Evolutionary conservation across 1,140 invertebrate genomes (phyloP).

Genomic region (Mactra quadrangularis): DNA sequence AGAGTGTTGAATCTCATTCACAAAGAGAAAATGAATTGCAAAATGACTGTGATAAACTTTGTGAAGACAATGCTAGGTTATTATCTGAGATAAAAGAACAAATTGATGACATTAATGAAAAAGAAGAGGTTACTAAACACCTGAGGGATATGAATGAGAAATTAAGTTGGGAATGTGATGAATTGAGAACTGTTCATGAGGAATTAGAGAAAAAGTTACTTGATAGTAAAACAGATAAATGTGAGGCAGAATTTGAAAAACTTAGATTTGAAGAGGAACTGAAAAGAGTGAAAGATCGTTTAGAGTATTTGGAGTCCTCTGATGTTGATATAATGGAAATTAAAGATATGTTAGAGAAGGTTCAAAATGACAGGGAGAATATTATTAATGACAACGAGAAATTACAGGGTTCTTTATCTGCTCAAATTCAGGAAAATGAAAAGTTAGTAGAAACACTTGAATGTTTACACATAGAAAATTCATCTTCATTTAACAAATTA

Average conservation of each 20-base stretch:
- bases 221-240: slow-evolving; percentile 37
- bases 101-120: not conserved
- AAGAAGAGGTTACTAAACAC: not conserved
- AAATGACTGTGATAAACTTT: slow-evolving; percentile 8
- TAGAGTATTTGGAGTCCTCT: slow-evolving; percentile 42
- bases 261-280: slow-evolving; percentile 38
- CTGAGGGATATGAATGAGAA: slow-evolving; percentile 39
- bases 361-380: slow-evolving; percentile 47
- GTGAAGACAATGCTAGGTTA: not conserved
- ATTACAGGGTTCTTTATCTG: slow-evolving; percentile 13
- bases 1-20: not conserved
- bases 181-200: slow-evolving; percentile 29
- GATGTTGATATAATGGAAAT: slow-evolving; percentile 48
- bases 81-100: not conserved
- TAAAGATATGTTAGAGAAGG: slow-evolving; percentile 53
- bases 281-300: slow-evolving; percentile 49
- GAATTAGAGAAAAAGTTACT: slow-evolving; percentile 25
- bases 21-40: not conserved
- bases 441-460: slow-evolving; percentile 38
- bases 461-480: slow-evolving; percentile 39
- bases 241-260: slow-evolving; percentile 46
- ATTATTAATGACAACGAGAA: slow-evolving; percentile 52
- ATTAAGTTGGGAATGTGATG: slow-evolving; percentile 34
- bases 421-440: slow-evolving; percentile 55
- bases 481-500: not conserved